These are phyloP conservation scores for Diadophis punctatus DNA, from an alignment of 2,113 vertebrate genomes.

Conservation along the genomic window DNA sequence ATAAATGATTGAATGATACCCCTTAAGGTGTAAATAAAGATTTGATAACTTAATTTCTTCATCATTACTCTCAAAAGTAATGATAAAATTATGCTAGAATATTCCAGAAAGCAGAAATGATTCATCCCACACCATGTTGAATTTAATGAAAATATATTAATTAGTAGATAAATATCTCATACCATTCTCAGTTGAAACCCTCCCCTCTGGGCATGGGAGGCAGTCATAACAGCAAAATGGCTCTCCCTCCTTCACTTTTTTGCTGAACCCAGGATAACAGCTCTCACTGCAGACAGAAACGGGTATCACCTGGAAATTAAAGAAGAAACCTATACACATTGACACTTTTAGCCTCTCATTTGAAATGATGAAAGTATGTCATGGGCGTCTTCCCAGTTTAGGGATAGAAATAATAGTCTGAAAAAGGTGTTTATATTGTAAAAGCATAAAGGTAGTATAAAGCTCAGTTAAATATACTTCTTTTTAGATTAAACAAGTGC, in stretches of 20 bases:
- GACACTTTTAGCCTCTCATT: not conserved
- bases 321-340: not conserved
- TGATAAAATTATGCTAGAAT: not conserved
- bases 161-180: not conserved
- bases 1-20: not conserved
- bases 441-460: not conserved
- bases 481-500: not conserved
- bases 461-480: not conserved
- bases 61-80: not conserved
- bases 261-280: not conserved
- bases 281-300: not conserved
- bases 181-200: not conserved
- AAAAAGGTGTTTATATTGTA: not conserved
- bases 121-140: not conserved
- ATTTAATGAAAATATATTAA: not conserved
- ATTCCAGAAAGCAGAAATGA: not conserved
- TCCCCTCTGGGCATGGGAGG: not conserved
- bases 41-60: not conserved
- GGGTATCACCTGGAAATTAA: not conserved
- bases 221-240: not conserved
- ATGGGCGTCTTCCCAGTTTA: not conserved
- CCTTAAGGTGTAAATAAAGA: not conserved
- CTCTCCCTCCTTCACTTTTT: not conserved
- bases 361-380: not conserved
- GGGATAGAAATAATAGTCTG: not conserved